Base-by-base conservation (phyloP, 2,113 vertebrate species). In the Pagrus major region DNA sequence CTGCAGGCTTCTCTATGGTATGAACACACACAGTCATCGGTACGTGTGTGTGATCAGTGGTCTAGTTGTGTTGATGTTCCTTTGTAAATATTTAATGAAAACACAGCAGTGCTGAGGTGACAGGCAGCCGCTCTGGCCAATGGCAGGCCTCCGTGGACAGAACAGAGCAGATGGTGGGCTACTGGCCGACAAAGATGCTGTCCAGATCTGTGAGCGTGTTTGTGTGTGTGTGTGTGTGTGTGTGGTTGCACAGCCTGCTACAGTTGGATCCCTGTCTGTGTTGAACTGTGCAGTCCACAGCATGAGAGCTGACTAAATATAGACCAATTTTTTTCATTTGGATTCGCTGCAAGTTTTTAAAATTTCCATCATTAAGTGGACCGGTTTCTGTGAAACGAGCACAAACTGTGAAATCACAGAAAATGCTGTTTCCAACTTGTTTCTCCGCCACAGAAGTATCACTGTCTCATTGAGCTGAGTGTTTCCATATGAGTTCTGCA, bases 21-120 rank as follows among this genome's bases (percentile, higher is more conserved):
- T 5, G 2, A 21, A 35, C 64, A 56, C 58, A 39, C 15, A 12
- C 31, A 37, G 49, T 5, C 41, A n/a, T 3, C 23, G n/a, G 59
- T 73, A 2, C 44, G 59, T 59, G 47, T 55, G 65, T 55, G 46
- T 71, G 58, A 25, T 60, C 12, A 12, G 37, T 37, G 39, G 18
- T 75, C 5, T 37, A 44, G 55, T 60, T 71, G 21, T 76, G 65
- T 35, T 18, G 35, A 29, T 31, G 49, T 31, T 5, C 20, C 23
- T 75, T 55, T 76, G 39, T 83, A 65, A 56, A 65, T 70, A 63
- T 80, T 71, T 71, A 29, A 80, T 71, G 60, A 42, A 46, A 79
- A 70, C 68, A 61, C 68, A 72, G 85, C 67, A 63, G 66, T 72
- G 71, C 47, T 27, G 65, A 67, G 63, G 67, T 76, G 76, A 83